Conservation (phyloP, 2,113 vertebrate genomes). For the Trichomycterus rosablanca region DNA sequence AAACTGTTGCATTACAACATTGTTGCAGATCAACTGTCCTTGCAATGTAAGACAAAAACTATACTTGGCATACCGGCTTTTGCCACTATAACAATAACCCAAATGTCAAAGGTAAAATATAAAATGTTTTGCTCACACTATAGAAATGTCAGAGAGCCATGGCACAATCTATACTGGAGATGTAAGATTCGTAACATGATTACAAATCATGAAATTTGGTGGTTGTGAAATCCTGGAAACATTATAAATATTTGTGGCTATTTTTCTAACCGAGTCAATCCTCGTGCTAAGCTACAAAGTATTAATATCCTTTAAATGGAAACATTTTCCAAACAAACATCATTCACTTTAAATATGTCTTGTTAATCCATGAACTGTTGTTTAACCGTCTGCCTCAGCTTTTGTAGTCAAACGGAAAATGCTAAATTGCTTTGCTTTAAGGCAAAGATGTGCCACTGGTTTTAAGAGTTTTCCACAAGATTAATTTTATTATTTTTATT, state of each 20-base stretch:
- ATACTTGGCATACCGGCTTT: slow-evolving; percentile 5
- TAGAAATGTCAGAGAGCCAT: no score
- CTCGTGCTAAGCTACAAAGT: not conserved
- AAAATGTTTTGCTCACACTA: not conserved
- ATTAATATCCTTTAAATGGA: slow-evolving; percentile 10
- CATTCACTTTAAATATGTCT: not conserved
- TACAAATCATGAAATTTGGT: not conserved
- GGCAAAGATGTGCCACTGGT: slow-evolving; percentile 25
- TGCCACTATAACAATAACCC: no score
- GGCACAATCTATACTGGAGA: not conserved
- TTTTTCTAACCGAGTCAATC: slow-evolving; percentile 2
- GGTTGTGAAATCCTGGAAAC: slow-evolving; percentile 6
- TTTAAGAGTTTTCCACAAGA: slow-evolving; percentile 50
- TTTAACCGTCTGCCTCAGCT: slow-evolving; percentile 10
- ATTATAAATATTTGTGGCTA: slow-evolving; percentile 24
- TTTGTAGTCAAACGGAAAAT: slow-evolving; percentile 21
- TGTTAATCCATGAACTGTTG: slow-evolving; percentile 21
- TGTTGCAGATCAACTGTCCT: no score
- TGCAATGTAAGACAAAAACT: no score
- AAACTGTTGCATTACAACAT: no score
- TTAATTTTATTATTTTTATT: slow-evolving; percentile 50
- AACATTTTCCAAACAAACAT: slow-evolving; percentile 8
- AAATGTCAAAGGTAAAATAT: no score
- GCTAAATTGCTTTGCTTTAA: slow-evolving; percentile 31
- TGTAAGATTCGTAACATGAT: not conserved